Conservation (phyloP, 2,113 vertebrate species). For the Antigone vipio region DNA sequence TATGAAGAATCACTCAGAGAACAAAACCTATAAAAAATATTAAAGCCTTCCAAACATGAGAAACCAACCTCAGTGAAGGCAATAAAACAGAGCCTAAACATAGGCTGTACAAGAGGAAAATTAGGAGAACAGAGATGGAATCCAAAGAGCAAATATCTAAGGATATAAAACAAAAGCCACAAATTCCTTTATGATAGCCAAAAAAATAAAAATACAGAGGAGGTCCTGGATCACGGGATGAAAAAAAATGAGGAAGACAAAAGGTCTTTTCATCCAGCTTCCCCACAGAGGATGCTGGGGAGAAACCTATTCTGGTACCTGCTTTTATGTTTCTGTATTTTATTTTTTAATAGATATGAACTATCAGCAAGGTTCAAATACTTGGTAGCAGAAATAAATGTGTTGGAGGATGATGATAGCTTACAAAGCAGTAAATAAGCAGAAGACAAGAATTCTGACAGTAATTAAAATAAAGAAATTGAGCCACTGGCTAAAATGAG, state of each 20-base stretch:
- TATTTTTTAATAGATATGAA: neutral
- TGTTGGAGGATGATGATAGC: neutral
- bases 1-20: neutral
- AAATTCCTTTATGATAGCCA: neutral
- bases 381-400: neutral
- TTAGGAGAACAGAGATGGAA: neutral
- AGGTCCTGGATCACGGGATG: neutral
- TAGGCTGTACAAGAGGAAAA: neutral
- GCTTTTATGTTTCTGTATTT: neutral
- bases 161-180: conserved; percentile 5
- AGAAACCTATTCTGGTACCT: neutral
- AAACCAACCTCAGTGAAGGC: neutral
- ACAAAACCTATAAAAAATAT: neutral
- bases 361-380: neutral
- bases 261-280: neutral
- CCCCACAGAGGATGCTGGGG: neutral
- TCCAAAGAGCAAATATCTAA: neutral
- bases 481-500: neutral
- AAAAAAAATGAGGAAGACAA: neutral
- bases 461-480: neutral
- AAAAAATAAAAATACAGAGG: neutral
- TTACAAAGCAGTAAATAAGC: neutral
- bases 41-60: neutral
- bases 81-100: neutral
- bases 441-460: neutral